phyloP scores from a whole-genome alignment of 2,888 invertebrate genomes.

The Proisotoma minuta region DNA sequence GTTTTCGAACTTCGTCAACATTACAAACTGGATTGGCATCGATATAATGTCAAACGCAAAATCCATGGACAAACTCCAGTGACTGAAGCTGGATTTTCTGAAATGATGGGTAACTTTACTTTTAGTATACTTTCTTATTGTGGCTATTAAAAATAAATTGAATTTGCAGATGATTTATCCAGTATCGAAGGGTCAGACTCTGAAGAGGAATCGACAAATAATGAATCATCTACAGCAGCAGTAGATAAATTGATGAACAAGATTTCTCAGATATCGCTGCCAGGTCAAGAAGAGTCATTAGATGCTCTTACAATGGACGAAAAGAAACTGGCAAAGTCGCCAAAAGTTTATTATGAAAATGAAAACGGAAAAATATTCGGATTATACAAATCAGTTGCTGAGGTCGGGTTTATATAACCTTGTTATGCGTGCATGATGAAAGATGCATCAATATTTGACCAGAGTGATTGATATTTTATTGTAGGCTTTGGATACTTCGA shows the following conservation, averaged over 20 bases:
- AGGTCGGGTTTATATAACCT: too few species aligned
- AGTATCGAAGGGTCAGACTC: conserved; percentile 64
- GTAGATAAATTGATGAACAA: conserved; percentile 24
- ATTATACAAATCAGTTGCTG: conserved; percentile 63
- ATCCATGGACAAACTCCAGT: conserved; percentile 58
- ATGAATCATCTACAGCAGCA: conserved; percentile 1
- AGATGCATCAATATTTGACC: too few species aligned
- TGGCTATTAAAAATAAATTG: too few species aligned
- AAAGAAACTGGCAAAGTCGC: conserved; percentile 48
- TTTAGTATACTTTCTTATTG: background rate
- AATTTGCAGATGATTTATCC: conserved; percentile 58
- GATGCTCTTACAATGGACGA: background rate
- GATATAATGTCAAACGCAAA: conserved; percentile 72
- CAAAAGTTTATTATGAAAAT: conserved; percentile 71
- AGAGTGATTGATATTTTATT: too few species aligned
- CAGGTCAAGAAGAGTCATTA: background rate
- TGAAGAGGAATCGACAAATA: conserved; percentile 48
- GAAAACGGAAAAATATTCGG: conserved; percentile 65
- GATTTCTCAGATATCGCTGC: background rate
- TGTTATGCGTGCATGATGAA: too few species aligned
- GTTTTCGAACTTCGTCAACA: conserved; percentile 65
- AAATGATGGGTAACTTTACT: conserved; percentile 52
- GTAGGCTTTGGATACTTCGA: too few species aligned
- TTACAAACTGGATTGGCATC: conserved; percentile 79
- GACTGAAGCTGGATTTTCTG: conserved; percentile 58